A percentile compares a stretch with the other conserved stretches of the same genome.
Evolutionary conservation across 1,140 invertebrate species (phyloP).

Genomic region (Nasonia vitripennis): DNA sequence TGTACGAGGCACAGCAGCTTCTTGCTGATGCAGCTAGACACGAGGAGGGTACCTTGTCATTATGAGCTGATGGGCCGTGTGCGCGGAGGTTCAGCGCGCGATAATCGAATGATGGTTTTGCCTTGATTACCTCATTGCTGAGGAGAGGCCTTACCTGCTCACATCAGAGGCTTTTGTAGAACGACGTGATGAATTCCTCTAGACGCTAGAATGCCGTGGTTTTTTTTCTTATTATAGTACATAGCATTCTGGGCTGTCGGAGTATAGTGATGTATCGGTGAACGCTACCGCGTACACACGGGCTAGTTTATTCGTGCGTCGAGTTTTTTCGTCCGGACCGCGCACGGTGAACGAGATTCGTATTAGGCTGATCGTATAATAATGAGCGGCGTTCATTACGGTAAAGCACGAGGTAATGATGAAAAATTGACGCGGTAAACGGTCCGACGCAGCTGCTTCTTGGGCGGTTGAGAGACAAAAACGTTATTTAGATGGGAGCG

Average conservation of each 20-base stretch:
- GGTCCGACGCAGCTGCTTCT: too few relatives aligned
- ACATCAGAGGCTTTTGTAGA: not conserved
- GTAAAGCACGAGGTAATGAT: constrained; percentile 18
- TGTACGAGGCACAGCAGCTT: not conserved
- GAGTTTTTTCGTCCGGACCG: not conserved
- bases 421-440: not conserved
- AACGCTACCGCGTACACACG: not conserved
- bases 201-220: not conserved
- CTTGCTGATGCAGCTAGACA: not conserved
- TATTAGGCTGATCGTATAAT: constrained; percentile 25
- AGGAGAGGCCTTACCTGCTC: too few relatives aligned
- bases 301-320: not conserved
- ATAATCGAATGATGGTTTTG: constrained; percentile 36
- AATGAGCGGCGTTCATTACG: constrained; percentile 17
- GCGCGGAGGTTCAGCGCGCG: not conserved
- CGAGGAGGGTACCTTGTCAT: not conserved
- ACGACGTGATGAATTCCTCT: not conserved
- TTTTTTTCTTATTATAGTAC: not conserved
- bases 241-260: too few relatives aligned
- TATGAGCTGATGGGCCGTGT: not conserved
- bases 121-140: constrained; percentile 29
- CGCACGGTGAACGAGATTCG: not conserved
- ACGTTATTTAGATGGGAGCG: not conserved
- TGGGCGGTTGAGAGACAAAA: not conserved
- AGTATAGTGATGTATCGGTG: too few relatives aligned